Conservation (phyloP, 2,797 vertebrate species). For the Falco concolor region DNA sequence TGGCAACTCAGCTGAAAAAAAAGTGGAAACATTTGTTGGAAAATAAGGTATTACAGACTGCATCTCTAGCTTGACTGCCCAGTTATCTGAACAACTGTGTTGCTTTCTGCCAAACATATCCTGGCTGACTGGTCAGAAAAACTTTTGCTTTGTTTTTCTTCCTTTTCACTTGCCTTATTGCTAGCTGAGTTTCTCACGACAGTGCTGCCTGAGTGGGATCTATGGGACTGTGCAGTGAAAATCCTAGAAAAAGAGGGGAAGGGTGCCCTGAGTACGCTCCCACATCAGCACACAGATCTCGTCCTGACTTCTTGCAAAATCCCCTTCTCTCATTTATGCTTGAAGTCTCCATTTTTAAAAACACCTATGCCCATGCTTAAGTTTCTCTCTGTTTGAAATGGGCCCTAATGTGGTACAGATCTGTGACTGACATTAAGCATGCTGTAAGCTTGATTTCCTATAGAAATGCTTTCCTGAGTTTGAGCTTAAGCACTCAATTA, state of each 20-base stretch:
- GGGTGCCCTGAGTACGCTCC: neutral
- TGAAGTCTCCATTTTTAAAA: neutral
- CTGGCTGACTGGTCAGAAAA: neutral
- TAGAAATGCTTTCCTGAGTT: neutral
- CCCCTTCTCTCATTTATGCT: neutral
- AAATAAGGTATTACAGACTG: neutral
- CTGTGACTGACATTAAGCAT: neutral
- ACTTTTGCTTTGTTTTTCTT: neutral
- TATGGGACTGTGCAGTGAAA: neutral
- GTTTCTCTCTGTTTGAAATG: neutral
- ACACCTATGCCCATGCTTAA: neutral
- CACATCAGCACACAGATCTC: neutral
- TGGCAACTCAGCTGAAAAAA: neutral
- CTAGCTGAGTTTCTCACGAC: neutral
- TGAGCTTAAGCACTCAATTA: neutral
- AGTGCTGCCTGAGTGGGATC: neutral
- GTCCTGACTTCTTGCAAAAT: neutral
- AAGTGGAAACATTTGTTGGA: slow-evolving; percentile 5
- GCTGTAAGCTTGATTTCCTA: neutral
- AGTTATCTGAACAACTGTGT: neutral
- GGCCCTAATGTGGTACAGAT: neutral
- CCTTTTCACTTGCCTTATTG: neutral
- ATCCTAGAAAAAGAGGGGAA: neutral
- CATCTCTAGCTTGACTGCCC: neutral
- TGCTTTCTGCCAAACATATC: neutral